Percentiles rank a stretch among this genome's conserved stretches.
These are phyloP conservation scores for Drosophila prolongata DNA, from an alignment of 2,888 invertebrate species.

Conservation along the genomic window DNA sequence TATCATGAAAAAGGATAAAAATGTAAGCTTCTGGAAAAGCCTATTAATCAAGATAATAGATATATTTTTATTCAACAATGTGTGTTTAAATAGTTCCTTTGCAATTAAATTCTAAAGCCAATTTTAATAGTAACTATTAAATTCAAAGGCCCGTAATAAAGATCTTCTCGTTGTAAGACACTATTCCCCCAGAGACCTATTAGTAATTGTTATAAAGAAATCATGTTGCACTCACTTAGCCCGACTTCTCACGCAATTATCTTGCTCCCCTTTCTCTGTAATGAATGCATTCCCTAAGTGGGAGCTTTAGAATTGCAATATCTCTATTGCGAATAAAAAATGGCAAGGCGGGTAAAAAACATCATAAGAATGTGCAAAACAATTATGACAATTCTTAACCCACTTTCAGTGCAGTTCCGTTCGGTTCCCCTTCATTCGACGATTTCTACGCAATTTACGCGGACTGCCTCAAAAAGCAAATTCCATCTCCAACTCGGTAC, in stretches of 20 bases:
- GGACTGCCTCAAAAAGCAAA: conserved; percentile 40
- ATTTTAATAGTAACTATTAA: not conserved
- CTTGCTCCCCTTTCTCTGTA: conserved; percentile 12
- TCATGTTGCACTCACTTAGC: conserved; percentile 31
- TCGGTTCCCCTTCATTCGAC: conserved; percentile 28
- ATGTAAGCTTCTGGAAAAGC: not conserved
- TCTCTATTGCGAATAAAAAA: conserved; percentile 47
- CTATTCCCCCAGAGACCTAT: conserved; percentile 2
- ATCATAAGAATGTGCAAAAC: conserved; percentile 44
- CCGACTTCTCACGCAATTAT: conserved; percentile 51
- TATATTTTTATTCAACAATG: no score
- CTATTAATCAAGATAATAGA: not conserved
- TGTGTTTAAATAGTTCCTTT: no score
- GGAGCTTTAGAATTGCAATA: conserved; percentile 39
- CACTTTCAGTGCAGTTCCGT: conserved; percentile 46
- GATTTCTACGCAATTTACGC: conserved; percentile 58
- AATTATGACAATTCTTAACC: conserved; percentile 73
- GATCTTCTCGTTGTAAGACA: not conserved
- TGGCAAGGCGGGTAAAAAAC: conserved; percentile 6
- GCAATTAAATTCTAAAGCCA: no score
- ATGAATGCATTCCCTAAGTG: conserved; percentile 35
- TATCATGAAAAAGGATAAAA: not conserved
- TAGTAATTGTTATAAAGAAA: conserved; percentile 28
- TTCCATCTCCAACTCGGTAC: conserved; percentile 19
- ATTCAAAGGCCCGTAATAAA: conserved; percentile 1